Base-by-base conservation (phyloP, 92 coral and sea anemone species). In the Pocillopora grandis region DNA sequence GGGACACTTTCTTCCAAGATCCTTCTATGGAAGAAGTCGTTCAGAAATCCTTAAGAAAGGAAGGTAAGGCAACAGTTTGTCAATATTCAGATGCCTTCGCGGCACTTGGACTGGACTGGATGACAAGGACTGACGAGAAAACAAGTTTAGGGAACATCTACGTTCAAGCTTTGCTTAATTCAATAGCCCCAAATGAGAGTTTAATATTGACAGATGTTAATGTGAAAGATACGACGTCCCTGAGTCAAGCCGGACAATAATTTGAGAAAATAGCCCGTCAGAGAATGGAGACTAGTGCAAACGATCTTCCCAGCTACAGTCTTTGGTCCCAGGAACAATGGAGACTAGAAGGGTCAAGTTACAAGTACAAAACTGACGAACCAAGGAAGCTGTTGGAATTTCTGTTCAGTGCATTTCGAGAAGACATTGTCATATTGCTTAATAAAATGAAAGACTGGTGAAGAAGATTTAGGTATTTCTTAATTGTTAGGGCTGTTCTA, bases 281-380 rank as follows among this genome's bases (percentile, higher is more conserved):
- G 84, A 56, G 42, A 80, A 67, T 57, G 83, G 70, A 18, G 62
- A 6, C 18, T 27, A 27, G 58, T 58, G 31, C 21, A 1, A 6
- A 3, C 76, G 63, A 20, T 66, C 55, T 85, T 59, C 77, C 83
- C 42, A 80, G 64, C 55, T 70, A 77, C 21, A 27, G 9, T 10
- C 77, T 85, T n/a, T 71, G 89, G 89, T 20, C 17, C 17, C 84
- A 78, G n/a, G 76, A 71, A 20, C 74, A 78, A 12, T 85, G 89
- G 89, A 78, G 27, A 37, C 31, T 78, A 2, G 89, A 85, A 36
- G 70, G 18, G 18, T 58, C 79, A 61, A 8, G 8, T 18, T 59
- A 65, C 48, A 52, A 62, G 69, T 85, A 66, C 9, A 70, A 31
- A 19, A 33, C 69, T 70, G 79, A 85, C 61, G 78, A 20, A 52